phyloP scores from a whole-genome alignment of 2,888 invertebrate genomes.

The Calameuta pallipes region DNA sequence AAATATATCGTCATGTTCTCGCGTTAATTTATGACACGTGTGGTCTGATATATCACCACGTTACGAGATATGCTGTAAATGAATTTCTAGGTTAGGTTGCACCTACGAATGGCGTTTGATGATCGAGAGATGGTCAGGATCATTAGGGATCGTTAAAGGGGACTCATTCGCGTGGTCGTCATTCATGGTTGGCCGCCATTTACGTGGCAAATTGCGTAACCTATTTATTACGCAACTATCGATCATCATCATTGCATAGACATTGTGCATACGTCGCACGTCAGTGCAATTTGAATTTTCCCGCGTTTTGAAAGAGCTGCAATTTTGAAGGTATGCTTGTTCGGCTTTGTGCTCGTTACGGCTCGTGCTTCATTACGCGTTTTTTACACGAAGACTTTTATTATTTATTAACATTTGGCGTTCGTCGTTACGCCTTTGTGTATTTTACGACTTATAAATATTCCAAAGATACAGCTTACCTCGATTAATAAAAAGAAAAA shows the following conservation, averaged over 20 bases:
- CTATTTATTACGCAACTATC: constrained; percentile 38
- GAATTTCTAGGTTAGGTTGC: constrained; percentile 21
- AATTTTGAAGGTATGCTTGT: neutral
- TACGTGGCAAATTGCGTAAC: constrained; percentile 38
- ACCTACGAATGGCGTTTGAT: constrained; percentile 21
- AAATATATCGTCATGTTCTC: neutral
- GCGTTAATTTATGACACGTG: neutral
- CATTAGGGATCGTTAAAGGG: constrained; percentile 41
- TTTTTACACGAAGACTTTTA: neutral
- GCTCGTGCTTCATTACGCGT: neutral
- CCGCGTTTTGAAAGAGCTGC: neutral
- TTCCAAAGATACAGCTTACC: neutral
- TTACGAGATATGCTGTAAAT: neutral
- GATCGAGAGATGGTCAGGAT: constrained; percentile 22
- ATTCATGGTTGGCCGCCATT: constrained; percentile 36
- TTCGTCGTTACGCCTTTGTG: neutral
- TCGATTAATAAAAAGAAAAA: neutral
- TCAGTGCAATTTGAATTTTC: neutral
- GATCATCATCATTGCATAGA: constrained; percentile 29
- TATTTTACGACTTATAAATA: neutral
- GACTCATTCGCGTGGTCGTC: constrained; percentile 31
- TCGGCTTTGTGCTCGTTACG: neutral
- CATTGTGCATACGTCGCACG: neutral
- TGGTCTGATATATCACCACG: neutral
- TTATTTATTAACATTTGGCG: neutral